Base-by-base conservation (phyloP, 2,888 invertebrate species). In the Lacanobia oleracea region DNA sequence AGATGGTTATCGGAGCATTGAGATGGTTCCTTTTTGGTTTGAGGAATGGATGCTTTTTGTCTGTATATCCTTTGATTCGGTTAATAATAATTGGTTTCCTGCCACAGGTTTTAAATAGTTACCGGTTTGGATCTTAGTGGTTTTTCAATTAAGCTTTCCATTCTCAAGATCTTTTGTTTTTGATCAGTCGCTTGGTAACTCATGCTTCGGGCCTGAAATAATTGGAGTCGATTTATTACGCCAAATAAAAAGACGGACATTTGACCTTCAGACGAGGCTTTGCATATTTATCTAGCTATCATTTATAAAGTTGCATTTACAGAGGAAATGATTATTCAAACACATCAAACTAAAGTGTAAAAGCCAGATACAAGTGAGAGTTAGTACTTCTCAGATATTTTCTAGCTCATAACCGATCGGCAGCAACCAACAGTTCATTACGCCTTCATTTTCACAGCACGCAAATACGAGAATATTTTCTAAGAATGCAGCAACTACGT, bases 401-500 rank as follows among this genome's bases (percentile, higher is more conserved):
- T 79, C 78, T 68, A 72, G 66, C 78, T 72, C 70, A 68, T 71
- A 77, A 81, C 69, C 72, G 48, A 80, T 79, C 72, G 69, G 81
- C 78, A 81, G 83, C 77, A 51, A 75, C 23, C 18, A 12, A 4
- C 27, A 37, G 67, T 66, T 78, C 59, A 81, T 84, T 83, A 81
- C 73, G 74, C 72, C 79, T 69, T 67, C 68, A 53, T 70, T 81
- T 81, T 68, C 70, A 23, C 61, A 62, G 75, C 86, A 85, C 86
- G 84, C 82, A 84, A 82, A 78, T 79, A 60, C 67, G 45, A 69
- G 51, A 53, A 43, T 54, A 83, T 84, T 87, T 86, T 80, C 87
- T 83, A 75, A 81, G 86, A 87, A 88, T 86, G 81, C 56, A 77
- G 60, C 61, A 75, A 72, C 37, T 77, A 79, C 72, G 79, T 80